phyloP scores from a whole-genome alignment of 2,113 vertebrate genomes.

The Heloderma charlesbogerti region DNA sequence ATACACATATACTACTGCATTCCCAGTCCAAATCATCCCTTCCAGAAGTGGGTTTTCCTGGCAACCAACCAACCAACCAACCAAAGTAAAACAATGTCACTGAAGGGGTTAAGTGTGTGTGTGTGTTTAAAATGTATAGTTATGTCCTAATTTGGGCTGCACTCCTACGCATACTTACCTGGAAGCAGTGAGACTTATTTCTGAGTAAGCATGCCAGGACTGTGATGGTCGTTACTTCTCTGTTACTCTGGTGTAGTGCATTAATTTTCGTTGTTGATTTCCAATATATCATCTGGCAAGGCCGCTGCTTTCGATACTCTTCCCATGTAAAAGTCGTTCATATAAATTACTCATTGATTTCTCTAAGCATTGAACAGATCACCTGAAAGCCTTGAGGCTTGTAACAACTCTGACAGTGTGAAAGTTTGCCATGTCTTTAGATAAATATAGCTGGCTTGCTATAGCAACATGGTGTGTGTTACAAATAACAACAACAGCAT shows the following conservation, averaged over 20 bases:
- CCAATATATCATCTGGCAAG: background rate
- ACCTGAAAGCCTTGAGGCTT: constrained; percentile 30
- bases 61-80: too few species aligned
- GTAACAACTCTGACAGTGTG: constrained; percentile 17
- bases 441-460: background rate
- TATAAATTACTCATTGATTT: background rate
- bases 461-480: background rate
- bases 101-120: too few species aligned
- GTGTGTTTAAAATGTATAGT: too few species aligned
- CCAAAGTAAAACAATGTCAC: too few species aligned
- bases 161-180: too few species aligned
- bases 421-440: constrained; percentile 24
- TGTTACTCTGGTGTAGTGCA: background rate
- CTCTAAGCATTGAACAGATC: background rate
- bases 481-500: too few species aligned
- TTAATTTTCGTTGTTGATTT: constrained; percentile 36
- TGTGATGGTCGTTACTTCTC: background rate
- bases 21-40: too few species aligned
- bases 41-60: too few species aligned
- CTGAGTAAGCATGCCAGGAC: too few species aligned
- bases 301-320: background rate
- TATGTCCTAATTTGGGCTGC: too few species aligned
- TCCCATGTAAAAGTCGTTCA: background rate
- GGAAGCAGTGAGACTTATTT: too few species aligned
- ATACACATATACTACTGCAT: too few species aligned